Evolutionary conservation across 2,113 vertebrate genomes (phyloP).

Genomic region (Caretta caretta): DNA sequence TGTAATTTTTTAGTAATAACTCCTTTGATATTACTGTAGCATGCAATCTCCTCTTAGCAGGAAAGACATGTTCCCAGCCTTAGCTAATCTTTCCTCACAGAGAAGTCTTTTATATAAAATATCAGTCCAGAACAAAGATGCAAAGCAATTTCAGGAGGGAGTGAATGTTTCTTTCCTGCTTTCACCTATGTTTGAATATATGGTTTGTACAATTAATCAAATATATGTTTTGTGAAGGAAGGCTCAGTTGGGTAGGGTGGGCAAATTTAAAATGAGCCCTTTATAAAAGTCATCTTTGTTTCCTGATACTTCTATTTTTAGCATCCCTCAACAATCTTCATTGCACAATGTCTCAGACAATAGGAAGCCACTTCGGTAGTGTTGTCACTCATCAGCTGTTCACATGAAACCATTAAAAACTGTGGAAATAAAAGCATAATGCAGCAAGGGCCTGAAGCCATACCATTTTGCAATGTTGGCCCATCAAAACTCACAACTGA

Average conservation of each 20-base stretch:
- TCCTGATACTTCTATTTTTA: constrained; percentile 4
- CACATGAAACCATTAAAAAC: constrained; percentile 14
- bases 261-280: neutral
- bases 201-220: neutral
- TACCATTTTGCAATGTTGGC: neutral
- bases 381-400: neutral
- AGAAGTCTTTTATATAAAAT: neutral
- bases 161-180: neutral
- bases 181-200: neutral
- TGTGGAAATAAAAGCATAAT: neutral
- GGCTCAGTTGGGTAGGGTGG: neutral
- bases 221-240: neutral
- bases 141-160: neutral
- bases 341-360: neutral
- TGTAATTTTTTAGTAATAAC: constrained; percentile 71
- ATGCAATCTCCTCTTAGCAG: constrained; percentile 45
- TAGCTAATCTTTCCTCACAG: neutral
- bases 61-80: constrained; percentile 14
- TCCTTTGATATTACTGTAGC: constrained; percentile 60
- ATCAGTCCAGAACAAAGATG: neutral
- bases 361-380: neutral
- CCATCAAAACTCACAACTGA: neutral
- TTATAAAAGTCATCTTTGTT: neutral
- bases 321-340: neutral
- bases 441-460: neutral